These are phyloP conservation scores for Pinna nobilis DNA, from an alignment of 1,140 invertebrate genomes.

Conservation along the genomic window DNA sequence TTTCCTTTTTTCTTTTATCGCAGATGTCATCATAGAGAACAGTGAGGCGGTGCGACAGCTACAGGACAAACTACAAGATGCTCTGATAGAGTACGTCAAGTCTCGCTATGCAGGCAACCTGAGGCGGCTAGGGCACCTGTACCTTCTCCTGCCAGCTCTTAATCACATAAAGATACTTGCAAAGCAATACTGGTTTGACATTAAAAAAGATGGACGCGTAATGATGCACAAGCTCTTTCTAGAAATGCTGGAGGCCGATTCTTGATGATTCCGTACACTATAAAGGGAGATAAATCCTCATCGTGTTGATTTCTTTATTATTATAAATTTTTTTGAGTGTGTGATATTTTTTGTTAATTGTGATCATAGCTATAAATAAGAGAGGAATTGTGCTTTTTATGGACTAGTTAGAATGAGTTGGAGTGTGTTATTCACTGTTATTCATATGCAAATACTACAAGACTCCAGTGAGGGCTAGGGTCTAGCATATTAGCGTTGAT, in stretches of 20 bases:
- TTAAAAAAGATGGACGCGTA: conserved; percentile 91
- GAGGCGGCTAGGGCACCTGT: conserved; percentile 86
- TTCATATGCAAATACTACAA: conserved; percentile 29
- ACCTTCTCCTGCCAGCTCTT: conserved; percentile 91
- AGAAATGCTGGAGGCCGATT: conserved; percentile 91
- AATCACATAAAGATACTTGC: conserved; percentile 90
- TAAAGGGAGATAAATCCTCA: conserved; percentile 27
- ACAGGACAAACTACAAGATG: conserved; percentile 88
- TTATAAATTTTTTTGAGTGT: conserved; percentile 29
- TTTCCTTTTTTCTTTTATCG: too few relatives aligned
- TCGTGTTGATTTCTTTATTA: conserved; percentile 21
- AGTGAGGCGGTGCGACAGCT: conserved; percentile 88
- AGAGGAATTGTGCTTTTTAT: conserved; percentile 12
- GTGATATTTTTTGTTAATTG: conserved; percentile 42
- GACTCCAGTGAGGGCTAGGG: conserved; percentile 4
- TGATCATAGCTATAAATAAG: not conserved
- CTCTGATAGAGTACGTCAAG: conserved; percentile 88
- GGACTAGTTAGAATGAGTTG: conserved; percentile 22
- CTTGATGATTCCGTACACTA: conserved; percentile 56
- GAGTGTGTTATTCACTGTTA: conserved; percentile 27
- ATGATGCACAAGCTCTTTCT: conserved; percentile 98
- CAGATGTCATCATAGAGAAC: conserved; percentile 91
- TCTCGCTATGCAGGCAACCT: conserved; percentile 80
- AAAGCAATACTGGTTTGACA: conserved; percentile 90
- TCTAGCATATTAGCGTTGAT: conserved; percentile 6